phyloP scores from a whole-genome alignment of 2,888 invertebrate genomes.

The Kryphioiulus occultus region DNA sequence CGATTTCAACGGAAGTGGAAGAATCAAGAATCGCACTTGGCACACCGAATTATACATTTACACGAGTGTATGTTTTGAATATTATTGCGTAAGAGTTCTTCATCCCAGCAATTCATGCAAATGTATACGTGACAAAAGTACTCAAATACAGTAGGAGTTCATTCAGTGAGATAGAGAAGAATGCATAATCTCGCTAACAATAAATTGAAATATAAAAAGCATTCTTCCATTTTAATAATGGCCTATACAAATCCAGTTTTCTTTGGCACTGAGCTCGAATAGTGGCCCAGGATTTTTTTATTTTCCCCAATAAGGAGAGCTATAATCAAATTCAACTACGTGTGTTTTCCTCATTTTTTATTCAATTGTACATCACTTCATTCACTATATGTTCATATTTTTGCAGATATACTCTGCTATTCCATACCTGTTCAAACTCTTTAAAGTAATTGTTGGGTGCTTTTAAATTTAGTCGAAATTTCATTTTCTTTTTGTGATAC shows the following conservation, averaged over 20 bases:
- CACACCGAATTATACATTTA: neutral
- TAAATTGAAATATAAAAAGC: conserved; percentile 31
- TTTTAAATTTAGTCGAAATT: neutral
- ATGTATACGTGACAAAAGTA: conserved; percentile 2
- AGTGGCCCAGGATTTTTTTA: neutral
- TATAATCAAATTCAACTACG: neutral
- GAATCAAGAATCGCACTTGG: neutral
- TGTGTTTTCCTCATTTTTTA: neutral
- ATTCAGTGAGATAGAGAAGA: neutral
- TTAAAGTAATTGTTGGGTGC: neutral
- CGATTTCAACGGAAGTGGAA: neutral
- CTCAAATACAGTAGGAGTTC: neutral
- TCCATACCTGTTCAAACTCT: neutral
- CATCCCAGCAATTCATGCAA: neutral
- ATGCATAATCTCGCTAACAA: conserved; percentile 10
- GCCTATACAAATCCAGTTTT: neutral
- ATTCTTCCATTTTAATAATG: neutral
- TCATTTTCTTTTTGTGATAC: no score
- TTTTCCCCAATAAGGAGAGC: neutral
- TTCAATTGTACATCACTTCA: neutral
- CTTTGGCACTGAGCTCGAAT: neutral
- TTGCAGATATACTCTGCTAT: neutral
- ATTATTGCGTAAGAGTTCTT: conserved; percentile 1
- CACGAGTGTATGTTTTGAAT: conserved; percentile 7
- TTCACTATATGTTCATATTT: neutral